Evolutionary conservation across 1,140 invertebrate genomes (phyloP).

Genomic region (Micrasema minimum): DNA sequence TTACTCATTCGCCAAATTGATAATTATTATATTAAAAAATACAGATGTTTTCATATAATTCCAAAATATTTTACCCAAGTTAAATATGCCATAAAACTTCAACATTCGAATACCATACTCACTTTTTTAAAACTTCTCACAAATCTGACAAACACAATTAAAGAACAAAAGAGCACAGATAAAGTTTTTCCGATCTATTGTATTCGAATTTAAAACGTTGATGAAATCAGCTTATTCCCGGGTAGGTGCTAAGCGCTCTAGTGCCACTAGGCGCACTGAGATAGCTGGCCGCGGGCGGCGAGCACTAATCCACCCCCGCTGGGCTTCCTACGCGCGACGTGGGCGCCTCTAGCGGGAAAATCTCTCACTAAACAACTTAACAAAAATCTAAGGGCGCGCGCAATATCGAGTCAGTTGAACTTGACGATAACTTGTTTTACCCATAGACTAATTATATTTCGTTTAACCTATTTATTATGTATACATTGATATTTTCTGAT

Average conservation of each 20-base stretch:
- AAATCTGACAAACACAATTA: background rate
- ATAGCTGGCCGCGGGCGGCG: conserved; percentile 3
- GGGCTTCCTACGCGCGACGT: conserved; percentile 1
- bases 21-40: too few species aligned
- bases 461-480: too few species aligned
- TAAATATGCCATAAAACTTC: too few species aligned
- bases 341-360: conserved; percentile 29
- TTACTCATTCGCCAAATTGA: too few species aligned
- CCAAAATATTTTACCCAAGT: too few species aligned
- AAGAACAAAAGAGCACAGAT: conserved; percentile 13
- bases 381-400: background rate
- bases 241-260: conserved; percentile 4
- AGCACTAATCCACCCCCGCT: conserved; percentile 9
- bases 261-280: conserved; percentile 16
- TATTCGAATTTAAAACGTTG: conserved; percentile 12
- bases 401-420: background rate
- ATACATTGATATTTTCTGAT: too few species aligned
- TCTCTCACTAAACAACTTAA: background rate
- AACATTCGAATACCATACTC: background rate
- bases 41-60: too few species aligned
- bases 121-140: conserved; percentile 23
- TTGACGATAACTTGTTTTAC: too few species aligned
- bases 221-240: conserved; percentile 3
- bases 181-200: conserved; percentile 11
- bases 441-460: too few species aligned